phyloP scores from a whole-genome alignment of 2,797 vertebrate species.

The Staurois parvus region DNA sequence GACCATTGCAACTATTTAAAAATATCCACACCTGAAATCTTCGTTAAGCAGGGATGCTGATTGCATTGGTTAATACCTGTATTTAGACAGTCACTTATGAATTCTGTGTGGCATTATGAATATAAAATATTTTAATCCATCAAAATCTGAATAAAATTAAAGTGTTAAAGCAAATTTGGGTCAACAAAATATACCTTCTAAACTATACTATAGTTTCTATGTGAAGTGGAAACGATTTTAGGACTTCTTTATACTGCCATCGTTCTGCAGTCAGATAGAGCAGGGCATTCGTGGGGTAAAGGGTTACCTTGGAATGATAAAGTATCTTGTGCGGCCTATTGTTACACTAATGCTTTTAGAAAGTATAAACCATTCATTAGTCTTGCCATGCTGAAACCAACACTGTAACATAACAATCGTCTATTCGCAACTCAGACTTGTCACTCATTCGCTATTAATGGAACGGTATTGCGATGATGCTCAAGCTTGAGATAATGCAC shows the following conservation, averaged over 20 bases:
- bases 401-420: conserved; percentile 63
- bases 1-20: too few species aligned
- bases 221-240: not conserved
- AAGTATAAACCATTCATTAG: conserved; percentile 66
- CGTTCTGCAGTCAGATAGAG: not conserved
- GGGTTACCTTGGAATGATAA: conserved; percentile 58
- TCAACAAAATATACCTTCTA: too few species aligned
- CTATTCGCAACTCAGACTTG: conserved; percentile 51
- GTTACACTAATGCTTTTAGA: conserved; percentile 60
- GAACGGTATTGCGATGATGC: conserved; percentile 19
- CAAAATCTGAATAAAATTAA: too few species aligned
- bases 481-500: conserved; percentile 21
- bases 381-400: conserved; percentile 65
- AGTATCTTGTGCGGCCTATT: conserved; percentile 62
- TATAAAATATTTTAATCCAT: too few species aligned
- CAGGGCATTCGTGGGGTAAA: conserved; percentile 33
- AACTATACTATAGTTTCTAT: not conserved
- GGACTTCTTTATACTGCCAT: not conserved
- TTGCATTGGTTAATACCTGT: too few species aligned
- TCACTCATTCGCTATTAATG: conserved; percentile 54
- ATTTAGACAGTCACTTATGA: too few species aligned
- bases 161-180: too few species aligned
- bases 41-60: too few species aligned
- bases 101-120: too few species aligned
- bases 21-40: too few species aligned